phyloP scores from a whole-genome alignment of 1,140 invertebrate genomes.

The Zaprionus africanus region DNA sequence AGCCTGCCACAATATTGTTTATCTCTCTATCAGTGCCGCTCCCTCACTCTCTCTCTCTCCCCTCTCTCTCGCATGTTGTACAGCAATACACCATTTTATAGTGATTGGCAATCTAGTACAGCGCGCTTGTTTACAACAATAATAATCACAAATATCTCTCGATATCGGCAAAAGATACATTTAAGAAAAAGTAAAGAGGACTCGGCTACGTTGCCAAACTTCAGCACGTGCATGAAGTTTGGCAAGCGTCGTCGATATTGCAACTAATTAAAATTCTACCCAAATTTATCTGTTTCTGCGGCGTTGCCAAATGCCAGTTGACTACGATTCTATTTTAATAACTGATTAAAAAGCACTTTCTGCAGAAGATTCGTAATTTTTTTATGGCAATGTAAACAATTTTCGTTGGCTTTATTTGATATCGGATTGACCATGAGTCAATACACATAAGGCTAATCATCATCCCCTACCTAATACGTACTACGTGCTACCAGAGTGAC shows the following conservation, averaged over 20 bases:
- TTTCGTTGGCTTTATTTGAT: conserved; percentile 7
- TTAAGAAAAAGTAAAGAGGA: neutral
- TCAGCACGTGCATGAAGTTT: conserved; percentile 14
- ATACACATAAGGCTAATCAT: conserved; percentile 6
- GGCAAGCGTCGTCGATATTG: neutral
- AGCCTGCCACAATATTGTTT: conserved; percentile 20
- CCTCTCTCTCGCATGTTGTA: conserved; percentile 24
- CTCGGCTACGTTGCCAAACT: conserved; percentile 15
- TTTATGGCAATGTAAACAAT: neutral
- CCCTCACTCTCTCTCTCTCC: neutral
- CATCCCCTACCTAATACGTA: neutral
- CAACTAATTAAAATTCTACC: neutral
- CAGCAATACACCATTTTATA: conserved; percentile 45
- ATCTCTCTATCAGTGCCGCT: neutral
- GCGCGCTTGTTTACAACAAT: conserved; percentile 46
- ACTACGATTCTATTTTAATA: conserved; percentile 1
- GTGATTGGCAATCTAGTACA: conserved; percentile 52
- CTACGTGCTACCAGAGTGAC: neutral
- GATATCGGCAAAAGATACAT: conserved; percentile 38
- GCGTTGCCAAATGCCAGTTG: neutral
- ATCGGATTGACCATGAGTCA: conserved; percentile 13
- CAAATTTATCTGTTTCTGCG: neutral
- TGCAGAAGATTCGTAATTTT: neutral
- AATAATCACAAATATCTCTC: conserved; percentile 36
- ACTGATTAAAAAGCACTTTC: conserved; percentile 8